Percentiles rank a stretch among this genome's conserved stretches.
phyloP scores from a whole-genome alignment of 2,113 vertebrate genomes.

The Lampris megalopsis region DNA sequence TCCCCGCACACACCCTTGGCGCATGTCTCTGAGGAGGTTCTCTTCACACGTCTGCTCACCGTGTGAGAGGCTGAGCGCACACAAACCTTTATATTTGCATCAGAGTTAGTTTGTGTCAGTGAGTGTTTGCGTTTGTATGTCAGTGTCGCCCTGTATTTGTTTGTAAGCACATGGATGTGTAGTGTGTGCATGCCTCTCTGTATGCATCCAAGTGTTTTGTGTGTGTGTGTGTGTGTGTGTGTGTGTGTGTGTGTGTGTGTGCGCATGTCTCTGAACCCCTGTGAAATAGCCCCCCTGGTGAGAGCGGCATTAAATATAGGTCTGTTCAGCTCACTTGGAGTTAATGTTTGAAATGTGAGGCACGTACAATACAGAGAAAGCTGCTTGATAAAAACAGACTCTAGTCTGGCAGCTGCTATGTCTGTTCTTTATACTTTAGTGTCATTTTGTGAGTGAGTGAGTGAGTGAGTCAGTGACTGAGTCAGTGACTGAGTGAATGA shows the following conservation, averaged over 20 bases:
- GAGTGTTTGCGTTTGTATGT: slow-evolving; percentile 42
- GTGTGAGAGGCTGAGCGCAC: slow-evolving; percentile 13
- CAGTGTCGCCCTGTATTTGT: background rate
- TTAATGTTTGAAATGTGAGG: slow-evolving; percentile 77
- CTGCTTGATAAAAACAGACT: slow-evolving; percentile 58
- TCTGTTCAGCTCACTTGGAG: slow-evolving; percentile 60
- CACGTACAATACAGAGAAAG: slow-evolving; percentile 73
- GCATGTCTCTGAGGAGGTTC: slow-evolving; percentile 67
- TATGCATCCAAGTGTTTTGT: background rate
- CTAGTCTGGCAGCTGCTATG: slow-evolving; percentile 72
- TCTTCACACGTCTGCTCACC: slow-evolving; percentile 60
- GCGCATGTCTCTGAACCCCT: slow-evolving; percentile 9
- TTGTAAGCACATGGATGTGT: background rate
- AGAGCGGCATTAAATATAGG: slow-evolving; percentile 53
- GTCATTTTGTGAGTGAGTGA: slow-evolving; percentile 59
- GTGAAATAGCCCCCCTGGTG: slow-evolving; percentile 51
- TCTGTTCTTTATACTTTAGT: slow-evolving; percentile 69
- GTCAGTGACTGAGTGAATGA: background rate
- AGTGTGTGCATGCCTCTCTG: background rate
- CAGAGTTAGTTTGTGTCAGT: slow-evolving; percentile 24
- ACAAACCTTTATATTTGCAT: background rate
- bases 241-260: background rate
- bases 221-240: slow-evolving; percentile 5
- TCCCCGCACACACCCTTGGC: slow-evolving; percentile 62
- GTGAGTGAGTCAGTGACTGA: background rate